Evolutionary conservation across 2,797 vertebrate genomes (phyloP), one percentile per base, ranked within the genome.

Genomic region (Anas bahamensis): DNA sequence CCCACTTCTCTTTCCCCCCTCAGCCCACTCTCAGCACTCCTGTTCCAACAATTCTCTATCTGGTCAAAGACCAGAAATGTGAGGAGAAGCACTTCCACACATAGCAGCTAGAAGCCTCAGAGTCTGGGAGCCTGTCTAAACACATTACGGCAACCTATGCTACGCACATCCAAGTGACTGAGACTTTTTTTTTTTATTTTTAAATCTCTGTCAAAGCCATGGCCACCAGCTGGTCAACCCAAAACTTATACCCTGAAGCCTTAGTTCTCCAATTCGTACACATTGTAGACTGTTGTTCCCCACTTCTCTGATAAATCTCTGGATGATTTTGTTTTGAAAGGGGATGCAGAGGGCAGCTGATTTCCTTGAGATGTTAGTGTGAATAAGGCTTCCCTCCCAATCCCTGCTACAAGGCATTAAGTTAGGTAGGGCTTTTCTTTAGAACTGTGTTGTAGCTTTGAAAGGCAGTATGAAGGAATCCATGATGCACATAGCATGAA

Each of bases 61-160:
- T 55, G 42, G 7, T 33, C 13, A 13, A 48, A 44, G 60, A 57
- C 6, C 68, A 63, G 11, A 57, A 83, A 56, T 6, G 22, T 13
- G 24, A 55, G 16, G 24, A 23, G n/a, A 48, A 21, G 29, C 0
- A 4, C 66, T 42, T 18, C 16, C n/a, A 59, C 28, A 28, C 72
- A 29, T 1, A 74, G 48, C 28, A 57, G 18, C 16, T 15, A 59
- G 44, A 9, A 64, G 10, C 6, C 35, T 64, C 66, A 42, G 21
- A 52, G 23, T 11, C 21, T 71, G 57, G 44, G n/a, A 86, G 11
- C 13, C n/a, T 19, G 53, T 10, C 13, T 63, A 46, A 35, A 57
- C 21, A 48, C 2, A 1, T 44, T 53, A 23, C 0, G 4, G 48
- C 33, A 76, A 16, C 5, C 0, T 1, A 29, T 39, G 23, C 23